Conservation (phyloP, 2,888 invertebrate species). For the Chloroclysta siterata region DNA sequence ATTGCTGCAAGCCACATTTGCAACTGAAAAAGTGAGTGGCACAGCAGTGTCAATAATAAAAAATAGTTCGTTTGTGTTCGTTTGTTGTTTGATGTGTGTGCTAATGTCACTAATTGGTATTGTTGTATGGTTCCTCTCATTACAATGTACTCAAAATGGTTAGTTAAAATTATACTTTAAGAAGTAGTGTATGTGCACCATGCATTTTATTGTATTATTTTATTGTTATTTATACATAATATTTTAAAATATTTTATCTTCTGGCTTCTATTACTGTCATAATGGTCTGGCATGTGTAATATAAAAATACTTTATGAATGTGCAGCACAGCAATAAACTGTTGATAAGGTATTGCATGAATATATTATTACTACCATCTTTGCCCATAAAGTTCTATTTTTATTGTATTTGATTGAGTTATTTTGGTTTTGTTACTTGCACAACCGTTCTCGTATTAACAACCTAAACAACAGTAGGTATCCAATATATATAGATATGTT, state of each 20-base stretch:
- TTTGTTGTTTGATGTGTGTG: slow-evolving; percentile 15
- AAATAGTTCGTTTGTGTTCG: slow-evolving; percentile 18
- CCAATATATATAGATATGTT: background rate
- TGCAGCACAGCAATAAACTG: slow-evolving; percentile 20
- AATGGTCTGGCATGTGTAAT: slow-evolving; percentile 7
- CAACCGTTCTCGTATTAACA: slow-evolving; percentile 1
- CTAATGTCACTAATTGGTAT: slow-evolving; percentile 23
- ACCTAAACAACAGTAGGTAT: background rate
- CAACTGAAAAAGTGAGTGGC: slow-evolving; percentile 79
- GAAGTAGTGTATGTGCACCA: background rate
- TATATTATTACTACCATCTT: slow-evolving; percentile 9
- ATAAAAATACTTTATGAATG: slow-evolving; percentile 10
- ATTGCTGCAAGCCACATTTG: slow-evolving; percentile 73
- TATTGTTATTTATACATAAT: slow-evolving; percentile 3
- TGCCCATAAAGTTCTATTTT: background rate
- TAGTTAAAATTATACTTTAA: slow-evolving; percentile 2
- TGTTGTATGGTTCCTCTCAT: slow-evolving; percentile 3
- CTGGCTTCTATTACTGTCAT: slow-evolving; percentile 18
- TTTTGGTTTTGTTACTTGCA: slow-evolving; percentile 6
- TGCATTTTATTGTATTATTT: background rate
- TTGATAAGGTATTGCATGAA: slow-evolving; percentile 38
- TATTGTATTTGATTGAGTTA: background rate
- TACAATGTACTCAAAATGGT: background rate
- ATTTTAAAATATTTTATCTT: slow-evolving; percentile 1
- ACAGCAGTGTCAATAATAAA: slow-evolving; percentile 37